Evolutionary conservation across 1,140 invertebrate species (phyloP).

Genomic region (Pomacea maculata): DNA sequence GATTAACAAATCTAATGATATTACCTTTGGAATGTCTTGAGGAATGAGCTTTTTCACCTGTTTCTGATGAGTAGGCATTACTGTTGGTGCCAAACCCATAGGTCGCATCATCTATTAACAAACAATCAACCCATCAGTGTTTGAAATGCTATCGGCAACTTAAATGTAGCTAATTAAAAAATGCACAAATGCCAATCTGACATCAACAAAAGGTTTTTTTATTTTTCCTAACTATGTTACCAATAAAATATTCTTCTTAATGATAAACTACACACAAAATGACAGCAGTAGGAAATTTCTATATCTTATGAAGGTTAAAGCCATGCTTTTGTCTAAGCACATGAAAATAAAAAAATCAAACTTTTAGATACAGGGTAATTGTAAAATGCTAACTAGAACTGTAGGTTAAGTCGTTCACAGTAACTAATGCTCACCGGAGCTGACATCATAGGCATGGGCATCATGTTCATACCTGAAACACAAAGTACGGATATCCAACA

Average conservation of each 20-base stretch:
- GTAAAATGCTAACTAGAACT: neutral
- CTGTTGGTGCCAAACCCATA: slow-evolving; percentile 47
- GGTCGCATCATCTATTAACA: slow-evolving; percentile 58
- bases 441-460: slow-evolving; percentile 20
- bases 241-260: neutral
- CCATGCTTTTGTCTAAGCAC: no score
- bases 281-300: no score
- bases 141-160: neutral
- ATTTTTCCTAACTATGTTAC: neutral
- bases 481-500: neutral
- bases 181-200: neutral
- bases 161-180: slow-evolving; percentile 4
- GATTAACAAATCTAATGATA: neutral
- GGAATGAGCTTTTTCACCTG: slow-evolving; percentile 55
- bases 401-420: neutral
- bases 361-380: neutral
- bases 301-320: no score
- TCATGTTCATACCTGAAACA: slow-evolving; percentile 16
- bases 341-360: no score
- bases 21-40: slow-evolving; percentile 61
- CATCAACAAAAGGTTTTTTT: neutral
- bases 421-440: slow-evolving; percentile 9
- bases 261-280: neutral
- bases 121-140: slow-evolving; percentile 4
- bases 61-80: slow-evolving; percentile 40